Evolutionary conservation across 2,113 vertebrate genomes (phyloP).

Genomic region (Callionymus lyra): DNA sequence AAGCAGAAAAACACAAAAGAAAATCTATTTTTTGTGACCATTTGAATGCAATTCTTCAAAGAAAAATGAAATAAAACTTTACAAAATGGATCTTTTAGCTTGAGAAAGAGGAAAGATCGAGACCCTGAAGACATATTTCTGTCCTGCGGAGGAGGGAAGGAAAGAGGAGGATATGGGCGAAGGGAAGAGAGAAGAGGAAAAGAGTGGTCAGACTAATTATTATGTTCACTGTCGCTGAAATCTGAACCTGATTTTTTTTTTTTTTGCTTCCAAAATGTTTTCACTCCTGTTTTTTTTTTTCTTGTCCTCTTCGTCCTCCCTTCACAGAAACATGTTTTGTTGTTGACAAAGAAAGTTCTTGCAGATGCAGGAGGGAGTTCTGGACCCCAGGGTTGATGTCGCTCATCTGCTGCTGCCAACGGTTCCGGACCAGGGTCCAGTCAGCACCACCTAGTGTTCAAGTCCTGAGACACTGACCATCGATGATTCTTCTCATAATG

Average conservation of each 20-base stretch:
- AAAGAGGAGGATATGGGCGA: constrained; percentile 33
- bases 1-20: no score
- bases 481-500: no score
- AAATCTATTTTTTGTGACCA: no score
- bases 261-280: constrained; percentile 35
- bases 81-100: background rate
- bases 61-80: no score
- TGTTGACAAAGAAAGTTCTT: constrained; percentile 49
- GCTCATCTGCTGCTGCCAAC: constrained; percentile 9
- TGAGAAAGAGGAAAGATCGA: no score
- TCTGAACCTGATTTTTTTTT: constrained; percentile 28
- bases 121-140: constrained; percentile 45
- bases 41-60: no score
- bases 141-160: constrained; percentile 27
- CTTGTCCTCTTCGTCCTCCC: constrained; percentile 11
- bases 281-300: constrained; percentile 42
- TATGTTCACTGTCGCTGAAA: constrained; percentile 50
- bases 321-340: constrained; percentile 49
- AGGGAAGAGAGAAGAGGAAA: constrained; percentile 52
- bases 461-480: no score
- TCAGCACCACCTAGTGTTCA: constrained; percentile 84
- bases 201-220: constrained; percentile 61
- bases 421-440: constrained; percentile 21
- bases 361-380: constrained; percentile 57
- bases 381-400: no score